Conservation (phyloP, 2,113 vertebrate species). For the Ornithorhynchus anatinus region DNA sequence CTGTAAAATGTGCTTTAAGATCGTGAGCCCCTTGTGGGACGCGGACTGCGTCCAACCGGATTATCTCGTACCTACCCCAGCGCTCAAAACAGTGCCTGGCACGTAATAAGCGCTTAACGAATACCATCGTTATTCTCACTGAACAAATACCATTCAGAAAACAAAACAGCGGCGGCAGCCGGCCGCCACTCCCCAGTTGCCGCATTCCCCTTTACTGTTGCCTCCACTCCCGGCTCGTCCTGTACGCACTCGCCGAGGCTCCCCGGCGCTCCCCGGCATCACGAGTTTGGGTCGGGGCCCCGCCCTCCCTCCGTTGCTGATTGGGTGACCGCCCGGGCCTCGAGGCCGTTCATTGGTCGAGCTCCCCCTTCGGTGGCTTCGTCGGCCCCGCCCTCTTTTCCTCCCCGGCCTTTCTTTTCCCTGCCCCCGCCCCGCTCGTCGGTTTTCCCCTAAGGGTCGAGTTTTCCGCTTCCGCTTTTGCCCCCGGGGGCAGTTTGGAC, state of each 20-base stretch:
- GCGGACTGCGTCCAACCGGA: no score
- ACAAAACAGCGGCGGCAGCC: no score
- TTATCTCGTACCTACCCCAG: no score
- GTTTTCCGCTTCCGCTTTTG: neutral
- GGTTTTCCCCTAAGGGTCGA: slow-evolving; percentile 45
- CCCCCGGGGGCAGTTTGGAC: slow-evolving; percentile 30
- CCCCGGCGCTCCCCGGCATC: neutral
- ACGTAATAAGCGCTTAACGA: no score
- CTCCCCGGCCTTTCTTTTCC: fast-evolving
- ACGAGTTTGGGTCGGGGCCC: slow-evolving; percentile 20
- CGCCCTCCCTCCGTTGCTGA: slow-evolving; percentile 1
- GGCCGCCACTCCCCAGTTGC: no score
- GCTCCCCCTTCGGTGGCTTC: neutral
- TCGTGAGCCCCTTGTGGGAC: no score
- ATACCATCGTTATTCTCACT: no score
- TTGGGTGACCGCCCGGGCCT: slow-evolving; percentile 9
- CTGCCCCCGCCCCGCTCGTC: neutral
- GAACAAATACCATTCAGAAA: no score
- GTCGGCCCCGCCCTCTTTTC: neutral
- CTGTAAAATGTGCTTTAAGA: no score
- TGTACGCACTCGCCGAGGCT: neutral
- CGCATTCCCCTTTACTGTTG: no score
- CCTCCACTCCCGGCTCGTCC: no score
- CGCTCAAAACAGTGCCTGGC: no score
- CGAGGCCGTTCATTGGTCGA: neutral